phyloP scores from a whole-genome alignment of 2,888 invertebrate species.

The Azorinus chamasolen region DNA sequence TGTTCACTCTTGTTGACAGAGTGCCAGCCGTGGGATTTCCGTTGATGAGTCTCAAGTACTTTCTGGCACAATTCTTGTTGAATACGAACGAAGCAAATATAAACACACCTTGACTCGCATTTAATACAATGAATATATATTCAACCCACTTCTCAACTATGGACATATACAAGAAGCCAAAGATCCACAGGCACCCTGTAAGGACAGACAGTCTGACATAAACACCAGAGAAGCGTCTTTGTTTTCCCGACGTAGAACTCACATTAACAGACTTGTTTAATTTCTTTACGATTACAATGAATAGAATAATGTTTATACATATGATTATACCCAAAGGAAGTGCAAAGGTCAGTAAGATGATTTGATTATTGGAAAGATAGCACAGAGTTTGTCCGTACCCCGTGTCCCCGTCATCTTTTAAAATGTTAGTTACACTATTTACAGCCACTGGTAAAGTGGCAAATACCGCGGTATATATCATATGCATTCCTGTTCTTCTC shows the following conservation, averaged over 20 bases:
- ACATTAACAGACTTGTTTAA: constrained; percentile 28
- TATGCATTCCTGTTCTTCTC: constrained; percentile 17
- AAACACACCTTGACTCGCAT: constrained; percentile 48
- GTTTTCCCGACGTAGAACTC: constrained; percentile 7
- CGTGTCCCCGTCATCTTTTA: constrained; percentile 13
- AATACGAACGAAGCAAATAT: constrained; percentile 55
- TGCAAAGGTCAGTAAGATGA: constrained; percentile 44
- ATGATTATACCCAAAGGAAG: constrained; percentile 34
- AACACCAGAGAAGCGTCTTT: constrained; percentile 38
- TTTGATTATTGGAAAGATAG: constrained; percentile 33
- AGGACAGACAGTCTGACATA: constrained; percentile 48
- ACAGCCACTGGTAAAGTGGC: constrained; percentile 25
- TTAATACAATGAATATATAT: constrained; percentile 52
- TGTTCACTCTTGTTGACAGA: too few species aligned
- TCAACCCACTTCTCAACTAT: constrained; percentile 22
- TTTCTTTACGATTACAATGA: constrained; percentile 30
- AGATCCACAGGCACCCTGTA: constrained; percentile 58
- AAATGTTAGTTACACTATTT: neutral
- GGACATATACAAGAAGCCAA: constrained; percentile 39
- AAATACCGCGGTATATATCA: constrained; percentile 15
- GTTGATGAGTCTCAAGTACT: too few species aligned
- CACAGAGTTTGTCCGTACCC: constrained; percentile 49
- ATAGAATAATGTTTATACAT: constrained; percentile 26
- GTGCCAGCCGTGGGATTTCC: too few species aligned
- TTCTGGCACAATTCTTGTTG: constrained; percentile 20